Conservation (phyloP, 2,888 invertebrate species). For the Rhabditoides inermis region DNA sequence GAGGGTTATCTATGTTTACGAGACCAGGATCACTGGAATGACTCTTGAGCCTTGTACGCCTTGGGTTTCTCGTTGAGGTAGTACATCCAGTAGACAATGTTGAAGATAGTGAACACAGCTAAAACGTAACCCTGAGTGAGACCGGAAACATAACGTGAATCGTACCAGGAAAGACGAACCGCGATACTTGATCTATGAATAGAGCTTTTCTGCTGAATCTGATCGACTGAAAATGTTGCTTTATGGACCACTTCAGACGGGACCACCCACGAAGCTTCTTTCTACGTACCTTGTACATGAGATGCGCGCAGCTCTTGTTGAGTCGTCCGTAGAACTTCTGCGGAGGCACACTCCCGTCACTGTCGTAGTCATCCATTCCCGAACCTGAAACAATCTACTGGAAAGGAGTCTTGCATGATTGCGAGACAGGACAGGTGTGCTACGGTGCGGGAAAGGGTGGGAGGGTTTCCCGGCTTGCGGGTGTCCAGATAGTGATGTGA, state of each 20-base stretch:
- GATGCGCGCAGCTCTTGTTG: conserved; percentile 25
- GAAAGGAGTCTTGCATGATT: background rate
- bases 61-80: conserved; percentile 31
- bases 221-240: conserved; percentile 10
- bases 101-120: conserved; percentile 38
- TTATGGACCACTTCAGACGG: background rate
- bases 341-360: conserved; percentile 25
- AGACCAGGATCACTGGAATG: no score
- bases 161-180: conserved; percentile 39
- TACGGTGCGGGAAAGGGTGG: no score
- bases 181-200: conserved; percentile 31
- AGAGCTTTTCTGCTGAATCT: conserved; percentile 33
- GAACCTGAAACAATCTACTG: conserved; percentile 1
- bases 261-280: background rate
- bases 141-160: background rate
- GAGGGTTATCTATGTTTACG: no score
- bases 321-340: conserved; percentile 20
- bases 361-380: conserved; percentile 19
- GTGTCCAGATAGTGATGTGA: background rate
- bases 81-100: conserved; percentile 41
- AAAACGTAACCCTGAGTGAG: conserved; percentile 5
- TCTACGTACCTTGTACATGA: conserved; percentile 26
- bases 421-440: background rate
- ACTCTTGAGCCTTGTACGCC: no score
- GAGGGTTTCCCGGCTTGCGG: background rate